These are phyloP conservation scores for Meiosimyza platycephala DNA, from an alignment of 2,888 invertebrate species.

Conservation along the genomic window DNA sequence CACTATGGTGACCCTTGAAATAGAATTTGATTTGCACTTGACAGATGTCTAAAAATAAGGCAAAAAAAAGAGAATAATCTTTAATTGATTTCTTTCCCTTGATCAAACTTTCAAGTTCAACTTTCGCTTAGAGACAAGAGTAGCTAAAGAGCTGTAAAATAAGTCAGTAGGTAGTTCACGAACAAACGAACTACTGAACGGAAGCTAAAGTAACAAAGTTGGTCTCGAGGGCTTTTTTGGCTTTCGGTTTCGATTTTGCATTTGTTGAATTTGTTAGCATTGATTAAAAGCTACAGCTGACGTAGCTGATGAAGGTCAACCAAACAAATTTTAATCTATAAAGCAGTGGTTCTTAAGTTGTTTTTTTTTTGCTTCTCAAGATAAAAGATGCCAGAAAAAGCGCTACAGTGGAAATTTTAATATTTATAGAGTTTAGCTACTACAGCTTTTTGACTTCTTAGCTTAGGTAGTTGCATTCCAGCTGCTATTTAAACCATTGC, in stretches of 20 bases:
- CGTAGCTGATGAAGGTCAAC: constrained; percentile 10
- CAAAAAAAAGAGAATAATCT: constrained; percentile 4
- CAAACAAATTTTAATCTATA: neutral
- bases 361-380: too few species aligned
- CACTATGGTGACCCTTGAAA: constrained; percentile 28
- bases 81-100: constrained; percentile 36
- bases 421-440: too few species aligned
- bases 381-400: too few species aligned
- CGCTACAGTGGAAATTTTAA: too few species aligned
- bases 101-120: constrained; percentile 31
- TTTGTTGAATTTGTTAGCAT: constrained; percentile 1
- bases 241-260: neutral
- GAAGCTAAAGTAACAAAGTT: neutral
- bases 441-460: too few species aligned
- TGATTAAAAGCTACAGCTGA: constrained; percentile 13
- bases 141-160: constrained; percentile 25
- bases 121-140: too few species aligned
- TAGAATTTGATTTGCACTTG: constrained; percentile 37
- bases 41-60: constrained; percentile 33
- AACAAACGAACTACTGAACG: neutral
- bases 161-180: neutral
- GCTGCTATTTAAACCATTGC: too few species aligned
- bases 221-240: constrained; percentile 8
- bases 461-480: too few species aligned
- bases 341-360: too few species aligned